Conservation (phyloP, 2,113 vertebrate species). For the Podarcis muralis region DNA sequence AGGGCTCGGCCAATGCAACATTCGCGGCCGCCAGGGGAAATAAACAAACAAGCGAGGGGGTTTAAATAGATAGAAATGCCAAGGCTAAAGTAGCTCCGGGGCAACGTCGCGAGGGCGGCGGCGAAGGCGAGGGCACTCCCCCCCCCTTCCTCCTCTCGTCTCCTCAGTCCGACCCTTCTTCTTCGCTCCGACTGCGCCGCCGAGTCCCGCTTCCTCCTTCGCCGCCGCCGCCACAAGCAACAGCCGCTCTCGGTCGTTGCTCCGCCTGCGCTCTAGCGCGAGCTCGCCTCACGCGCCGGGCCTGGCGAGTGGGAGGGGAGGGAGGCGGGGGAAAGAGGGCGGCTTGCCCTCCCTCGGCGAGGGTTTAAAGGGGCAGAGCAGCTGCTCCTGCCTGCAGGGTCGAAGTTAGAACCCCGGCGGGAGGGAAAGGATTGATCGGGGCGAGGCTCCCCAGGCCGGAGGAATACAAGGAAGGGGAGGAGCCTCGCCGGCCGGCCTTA, state of each 20-base stretch:
- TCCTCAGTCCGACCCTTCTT: too few relatives aligned
- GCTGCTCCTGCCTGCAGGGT: not conserved
- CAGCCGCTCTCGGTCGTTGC: not conserved
- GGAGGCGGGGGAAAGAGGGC: not conserved
- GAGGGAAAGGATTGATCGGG: not conserved
- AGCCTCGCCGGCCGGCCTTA: not conserved
- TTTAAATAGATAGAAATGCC: not conserved
- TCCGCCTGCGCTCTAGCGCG: conserved; percentile 43
- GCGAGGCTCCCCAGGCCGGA: not conserved
- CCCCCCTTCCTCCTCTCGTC: not conserved
- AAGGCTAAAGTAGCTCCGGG: not conserved
- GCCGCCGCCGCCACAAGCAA: not conserved
- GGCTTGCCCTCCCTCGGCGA: not conserved
- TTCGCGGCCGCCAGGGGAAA: conserved; percentile 43
- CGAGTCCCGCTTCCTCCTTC: not conserved
- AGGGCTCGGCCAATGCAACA: conserved; percentile 42
- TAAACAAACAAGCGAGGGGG: not conserved
- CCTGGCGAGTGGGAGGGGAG: not conserved
- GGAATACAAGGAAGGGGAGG: not conserved
- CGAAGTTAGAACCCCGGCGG: not conserved
- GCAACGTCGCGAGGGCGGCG: not conserved
- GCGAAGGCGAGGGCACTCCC: not conserved
- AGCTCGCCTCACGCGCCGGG: not conserved
- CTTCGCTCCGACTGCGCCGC: not conserved
- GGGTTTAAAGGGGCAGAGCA: conserved; percentile 57